Base-by-base conservation (phyloP, 35 echinoderm and acorn worm species). In the Amphiura filiformis region DNA sequence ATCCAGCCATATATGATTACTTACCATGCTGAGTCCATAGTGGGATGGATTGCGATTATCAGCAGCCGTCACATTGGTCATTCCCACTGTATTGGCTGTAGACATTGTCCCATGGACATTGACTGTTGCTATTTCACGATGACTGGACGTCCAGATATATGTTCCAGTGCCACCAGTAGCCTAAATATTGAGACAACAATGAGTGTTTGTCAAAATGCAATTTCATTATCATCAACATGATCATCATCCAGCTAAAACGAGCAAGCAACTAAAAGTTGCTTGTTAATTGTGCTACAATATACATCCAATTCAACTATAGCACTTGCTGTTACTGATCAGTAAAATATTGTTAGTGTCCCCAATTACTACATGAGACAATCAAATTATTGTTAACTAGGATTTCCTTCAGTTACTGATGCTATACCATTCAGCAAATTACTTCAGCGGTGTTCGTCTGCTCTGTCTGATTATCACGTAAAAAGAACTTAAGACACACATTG, bases 1-100 rank as follows among this genome's bases (percentile, higher is more conserved):
- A 78, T 76, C 88, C 82, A 31, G 89, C 89, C 31, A n/a, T n/a
- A n/a, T n/a, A n/a, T n/a, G n/a, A 12, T 28, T 42, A 41, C 85
- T 87, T 80, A 98, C 96, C 80, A 81, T 89, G 76, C 92, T 89
- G 14, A 81, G 87, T 28, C 96, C 96, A 80, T 57, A 94, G 78
- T 98, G 96, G 31, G 96, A 86, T 40, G 86, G 86, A 77, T 98
- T 98, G 36, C 96, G 83, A 41, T 88, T 94, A 84, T 98, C 96
- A 35, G 96, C 92, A 40, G 96, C 96, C 56, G 93, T 98, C 23
- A 98, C 84, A 23, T 84, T 84, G 81, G 92, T 98, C 70, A 83
- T 75, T 36, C 96, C 96, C 17, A 82, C 39, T 30, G 77, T 80
- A 28, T 82, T 91, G 36, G 88, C 90, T 31, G 96, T 98, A 52